Base-by-base conservation (phyloP, 2,113 vertebrate genomes). In the Tamias sibiricus region DNA sequence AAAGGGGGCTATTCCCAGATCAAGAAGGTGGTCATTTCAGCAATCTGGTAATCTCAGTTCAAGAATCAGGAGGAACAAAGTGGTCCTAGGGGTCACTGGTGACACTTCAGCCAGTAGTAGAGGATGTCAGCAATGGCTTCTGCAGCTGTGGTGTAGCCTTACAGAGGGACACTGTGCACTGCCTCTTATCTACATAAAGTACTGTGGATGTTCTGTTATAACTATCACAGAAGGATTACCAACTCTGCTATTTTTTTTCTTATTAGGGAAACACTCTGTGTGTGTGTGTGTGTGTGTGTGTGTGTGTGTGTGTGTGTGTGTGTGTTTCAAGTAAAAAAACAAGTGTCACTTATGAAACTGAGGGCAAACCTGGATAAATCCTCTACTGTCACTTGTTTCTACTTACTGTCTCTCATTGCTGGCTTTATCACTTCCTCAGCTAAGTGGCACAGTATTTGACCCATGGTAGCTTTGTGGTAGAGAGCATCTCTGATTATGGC, bases 391-490 rank as follows among this genome's bases (percentile, higher is more conserved):
- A 22, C 62, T 69, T 40, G 62, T 16, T 9, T 90, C 35, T 4
- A 40, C 13, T 32, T 40, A 2, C 11, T 35, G 14, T 26, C 17
- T 62, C 19, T 49, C 42, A 19, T 40, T 54, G 14, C 66, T 16
- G n/a, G 37, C 64, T 62, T 35, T 52, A 85, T 54, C 59, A 49
- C 3, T 14, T 17, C 9, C 24, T 49, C 17, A 40, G 42, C 26
- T 8, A 16, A 49, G 4, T 49, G 42, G 20, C 20, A 14, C 22
- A 47, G 8, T n/a, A 13, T 47, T 28, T 2, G 72, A 12, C 4
- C 19, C 69, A 2, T 4, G 30, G 22, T 9, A 30, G 19, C 35
- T 30, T 64, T 30, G 17, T 3, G 0, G 1, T 9, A 37, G 54
- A 75, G 13, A 30, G 6, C 32, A 59, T 82, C 40, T 83, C 54